Conservation (phyloP, 1,140 invertebrate species). For the Cotesia vestalis region DNA sequence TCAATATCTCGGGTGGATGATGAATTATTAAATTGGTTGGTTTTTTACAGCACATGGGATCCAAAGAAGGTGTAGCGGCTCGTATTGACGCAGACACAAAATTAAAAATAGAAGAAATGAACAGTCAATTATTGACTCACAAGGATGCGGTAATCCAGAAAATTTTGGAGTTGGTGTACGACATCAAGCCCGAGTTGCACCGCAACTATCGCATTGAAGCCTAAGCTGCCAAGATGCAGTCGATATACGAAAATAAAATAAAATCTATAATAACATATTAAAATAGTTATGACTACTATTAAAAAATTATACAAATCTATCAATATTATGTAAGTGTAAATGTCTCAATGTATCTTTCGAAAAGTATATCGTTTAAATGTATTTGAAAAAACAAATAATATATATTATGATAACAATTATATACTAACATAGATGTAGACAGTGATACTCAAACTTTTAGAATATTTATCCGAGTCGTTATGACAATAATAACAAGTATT, state of each 20-base stretch:
- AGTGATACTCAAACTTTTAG: constrained; percentile 52
- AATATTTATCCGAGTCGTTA: constrained; percentile 44
- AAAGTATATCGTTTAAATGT: constrained; percentile 45
- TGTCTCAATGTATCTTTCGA: constrained; percentile 44
- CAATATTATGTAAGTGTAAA: constrained; percentile 54
- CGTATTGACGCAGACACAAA: constrained; percentile 88
- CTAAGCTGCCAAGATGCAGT: constrained; percentile 41
- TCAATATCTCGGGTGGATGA: too few relatives aligned
- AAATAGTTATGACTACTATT: constrained; percentile 26
- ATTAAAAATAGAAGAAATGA: constrained; percentile 88
- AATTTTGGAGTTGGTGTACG: constrained; percentile 84
- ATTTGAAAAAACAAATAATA: constrained; percentile 39
- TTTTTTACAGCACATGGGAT: constrained; percentile 80
- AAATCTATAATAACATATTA: constrained; percentile 19
- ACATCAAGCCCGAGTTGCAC: constrained; percentile 90
- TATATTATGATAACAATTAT: constrained; percentile 42
- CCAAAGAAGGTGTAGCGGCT: constrained; percentile 87
- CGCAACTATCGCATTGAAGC: constrained; percentile 75
- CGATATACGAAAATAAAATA: background rate
- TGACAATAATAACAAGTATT: constrained; percentile 53
- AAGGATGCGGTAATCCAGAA: constrained; percentile 84
- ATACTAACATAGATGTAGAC: constrained; percentile 46
- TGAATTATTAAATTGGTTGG: background rate
- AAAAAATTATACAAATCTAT: constrained; percentile 46
- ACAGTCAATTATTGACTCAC: constrained; percentile 75